Evolutionary conservation across 92 coral and sea anemone genomes (phyloP), one percentile per base, ranked within the genome.

Genomic region (Epizoanthus rinbou): DNA sequence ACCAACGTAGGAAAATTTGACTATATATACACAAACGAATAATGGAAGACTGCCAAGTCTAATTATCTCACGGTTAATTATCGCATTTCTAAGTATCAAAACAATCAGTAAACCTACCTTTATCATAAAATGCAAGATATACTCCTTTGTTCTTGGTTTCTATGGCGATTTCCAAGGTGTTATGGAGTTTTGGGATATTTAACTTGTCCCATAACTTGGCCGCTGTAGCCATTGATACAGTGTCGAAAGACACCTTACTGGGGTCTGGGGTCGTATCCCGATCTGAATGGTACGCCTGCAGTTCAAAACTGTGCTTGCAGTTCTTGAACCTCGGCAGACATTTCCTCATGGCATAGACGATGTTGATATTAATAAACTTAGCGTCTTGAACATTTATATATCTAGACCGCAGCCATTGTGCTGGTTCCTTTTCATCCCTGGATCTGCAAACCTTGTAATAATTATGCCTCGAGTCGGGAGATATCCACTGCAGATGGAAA

Each of bases 111-210:
- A 14, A 58, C 63, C 6, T 62, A 78, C 82, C 82, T 82, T 85
- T 69, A 81, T 93, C 98, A 5, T 71, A 74, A 67, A 93, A 82
- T 3, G 95, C 93, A 11, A 93, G 84, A 78, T 84, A 93, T 8
- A 91, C 14, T 0, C 98, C 95, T 5, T 53, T 56, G 15, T 22
- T 67, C 3, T 35, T 85, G 35, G 90, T 58, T 8, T 50, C 73
- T 21, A 93, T 37, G 52, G 90, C 76, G 3, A 84, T 83, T 57
- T 80, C 57, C 41, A 84, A 81, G 3, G 21, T 47, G 23, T 84
- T 80, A 6, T 8, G 14, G 37, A 39, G 69, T 4, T 3, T 3
- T 8, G 35, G 0, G 4, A 31, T 75, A 25, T 4, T 37, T 1
- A 0, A 0, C 2, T 0, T 0, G 2, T 2, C 10, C 82, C 82